These are phyloP conservation scores for Augochlora pura DNA, from an alignment of 1,140 invertebrate genomes.

Conservation along the genomic window DNA sequence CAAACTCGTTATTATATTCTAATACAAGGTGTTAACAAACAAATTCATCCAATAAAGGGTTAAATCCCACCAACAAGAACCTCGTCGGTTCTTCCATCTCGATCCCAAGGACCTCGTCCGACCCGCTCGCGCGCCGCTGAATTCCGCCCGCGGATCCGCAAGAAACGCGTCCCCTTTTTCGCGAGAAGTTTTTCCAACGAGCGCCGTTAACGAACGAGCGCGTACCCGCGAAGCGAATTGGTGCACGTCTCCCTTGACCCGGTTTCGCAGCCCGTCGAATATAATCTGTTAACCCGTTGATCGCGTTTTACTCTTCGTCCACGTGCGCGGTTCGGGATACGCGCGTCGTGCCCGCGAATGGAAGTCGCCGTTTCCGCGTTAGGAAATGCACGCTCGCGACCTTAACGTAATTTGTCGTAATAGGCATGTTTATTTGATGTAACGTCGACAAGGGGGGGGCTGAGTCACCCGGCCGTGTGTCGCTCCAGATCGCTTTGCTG, in stretches of 20 bases:
- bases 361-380: slow-evolving; percentile 23
- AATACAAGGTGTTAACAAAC: too few relatives aligned
- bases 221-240: not conserved
- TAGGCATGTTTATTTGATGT: slow-evolving; percentile 41
- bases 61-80: too few relatives aligned
- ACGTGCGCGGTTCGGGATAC: too few relatives aligned
- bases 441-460: slow-evolving; percentile 1
- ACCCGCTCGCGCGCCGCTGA: too few relatives aligned
- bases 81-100: too few relatives aligned
- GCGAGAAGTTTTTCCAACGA: not conserved
- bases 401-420: slow-evolving; percentile 42
- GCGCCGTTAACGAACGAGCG: not conserved
- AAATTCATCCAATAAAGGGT: too few relatives aligned
- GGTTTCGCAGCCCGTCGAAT: not conserved
- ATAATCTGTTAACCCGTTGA: slow-evolving; percentile 5
- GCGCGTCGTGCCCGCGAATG: too few relatives aligned
- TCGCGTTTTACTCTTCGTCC: too few relatives aligned
- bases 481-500: slow-evolving; percentile 37
- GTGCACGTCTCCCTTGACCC: not conserved
- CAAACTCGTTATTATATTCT: too few relatives aligned
- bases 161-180: too few relatives aligned
- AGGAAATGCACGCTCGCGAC: slow-evolving; percentile 20
- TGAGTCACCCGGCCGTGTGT: slow-evolving; percentile 25
- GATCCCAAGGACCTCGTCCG: too few relatives aligned
- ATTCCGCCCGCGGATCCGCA: too few relatives aligned